Evolutionary conservation across 2,888 invertebrate species (phyloP), one percentile per base, ranked within the genome.

Genomic region (Lasioglossum pauxillum): DNA sequence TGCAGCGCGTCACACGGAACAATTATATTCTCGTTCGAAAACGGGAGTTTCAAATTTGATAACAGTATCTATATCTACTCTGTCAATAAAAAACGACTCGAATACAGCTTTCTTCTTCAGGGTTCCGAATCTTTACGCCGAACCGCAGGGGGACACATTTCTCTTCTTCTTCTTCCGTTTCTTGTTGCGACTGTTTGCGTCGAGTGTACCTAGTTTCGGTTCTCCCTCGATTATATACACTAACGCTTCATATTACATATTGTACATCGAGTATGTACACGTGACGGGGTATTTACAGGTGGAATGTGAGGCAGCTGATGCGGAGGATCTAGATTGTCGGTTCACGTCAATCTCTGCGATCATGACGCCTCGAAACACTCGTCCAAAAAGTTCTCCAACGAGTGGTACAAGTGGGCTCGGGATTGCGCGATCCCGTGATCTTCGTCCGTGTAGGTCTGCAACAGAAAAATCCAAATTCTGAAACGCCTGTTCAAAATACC

Each of bases 401-500:
- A 98, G 95, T 98, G 98, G 95, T 99, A 99, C 46, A 99, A 96
- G 96, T 99, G 99, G 16, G 97, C 97, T 86, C 98, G 96, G 4
- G 98, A 98, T 57, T 97, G 97, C 12, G 96, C 96, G 85, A 99
- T 96, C n/a, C 97, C 97, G 94, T 99, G 99, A 93, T 98, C 98
- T 96, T 99, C 98, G 94, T 99, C 99, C 0, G 99, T 98, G 95
- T 99, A 99, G 88, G 98, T 98, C 99, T 99, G 96, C 2, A 73
- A 64, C 79, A 72, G 67, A 78, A 80, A 38, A 0, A 60, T 31
- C 3, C 10, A n/a, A 53, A n/a, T n/a, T n/a, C 3, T n/a, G 1
- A n/a, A 53, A 53, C 53, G 23, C 10, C 3, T 53, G 53, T n/a
- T 53, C 53, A 3, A 53, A 10, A 53, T 0, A 3, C 10, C n/a